Evolutionary conservation across 2,888 invertebrate species (phyloP), one percentile per base, ranked within the genome.

Genomic region (Theodoxus fluviatilis): DNA sequence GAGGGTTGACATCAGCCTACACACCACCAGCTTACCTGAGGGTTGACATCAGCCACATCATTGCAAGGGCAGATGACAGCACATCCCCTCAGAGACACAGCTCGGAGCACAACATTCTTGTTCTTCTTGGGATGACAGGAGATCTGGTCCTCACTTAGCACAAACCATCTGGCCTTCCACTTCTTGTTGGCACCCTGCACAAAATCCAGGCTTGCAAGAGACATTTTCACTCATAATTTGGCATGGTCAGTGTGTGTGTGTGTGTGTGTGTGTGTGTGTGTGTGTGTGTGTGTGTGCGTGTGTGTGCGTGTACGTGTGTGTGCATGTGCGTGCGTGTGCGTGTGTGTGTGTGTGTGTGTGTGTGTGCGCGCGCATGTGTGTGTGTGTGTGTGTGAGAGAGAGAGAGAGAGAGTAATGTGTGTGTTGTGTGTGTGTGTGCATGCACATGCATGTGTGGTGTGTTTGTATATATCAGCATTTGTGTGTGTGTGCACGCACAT

Each of bases 151-250:
- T 83, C 83, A 43, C 78, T 74, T 3, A 83, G 76, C 3, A 75
- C 79, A 73, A 80, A 81, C 83, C 83, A 82, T n/a, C 79, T 73
- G 7, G 80, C 78, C 67, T 82, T 83, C 83, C 83, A 83, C 57
- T 79, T 76, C 59, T 80, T 80, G 70, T 76, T 79, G 59, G 78
- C 66, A 55, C 75, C 75, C 76, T 78, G 57, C 2, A 69, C 61
- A 69, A 71, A 57, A 35, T 72, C n/a, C n/a, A n/a, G n/a, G n/a
- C n/a, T n/a, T n/a, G n/a, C n/a, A n/a, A n/a, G n/a, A n/a, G n/a
- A n/a, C n/a, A n/a, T n/a, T n/a, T n/a, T n/a, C n/a, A n/a, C n/a
- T n/a, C n/a, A n/a, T n/a, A n/a, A n/a, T n/a, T n/a, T n/a, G n/a
- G n/a, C n/a, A n/a, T n/a, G n/a, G n/a, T n/a, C n/a, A n/a, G n/a